A percentile compares a stretch with the other conserved stretches of the same genome.
These are phyloP conservation scores for Hoplostethus mediterraneus DNA, from an alignment of 2,797 vertebrate genomes.

Conservation along the genomic window DNA sequence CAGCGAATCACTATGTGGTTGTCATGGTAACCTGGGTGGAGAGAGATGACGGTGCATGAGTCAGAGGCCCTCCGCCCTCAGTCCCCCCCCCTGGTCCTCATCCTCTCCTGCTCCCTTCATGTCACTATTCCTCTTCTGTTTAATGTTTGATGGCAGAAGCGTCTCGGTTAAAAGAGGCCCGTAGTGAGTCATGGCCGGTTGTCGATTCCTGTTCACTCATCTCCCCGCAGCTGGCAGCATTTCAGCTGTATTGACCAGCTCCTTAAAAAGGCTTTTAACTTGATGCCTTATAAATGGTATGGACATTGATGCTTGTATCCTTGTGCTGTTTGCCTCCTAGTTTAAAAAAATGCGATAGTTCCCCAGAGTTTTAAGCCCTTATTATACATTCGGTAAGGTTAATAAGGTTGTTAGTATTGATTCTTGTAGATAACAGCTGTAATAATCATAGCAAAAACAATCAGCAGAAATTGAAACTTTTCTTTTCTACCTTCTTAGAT, in stretches of 20 bases:
- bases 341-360: constrained; percentile 18
- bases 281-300: constrained; percentile 49
- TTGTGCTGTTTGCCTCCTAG: not conserved
- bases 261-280: constrained; percentile 67
- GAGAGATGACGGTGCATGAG: constrained; percentile 59
- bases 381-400: too few species aligned
- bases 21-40: constrained; percentile 89
- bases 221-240: constrained; percentile 49
- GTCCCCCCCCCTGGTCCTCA: too few species aligned
- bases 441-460: not conserved
- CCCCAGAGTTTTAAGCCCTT: not conserved
- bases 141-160: constrained; percentile 65
- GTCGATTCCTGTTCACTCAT: constrained; percentile 41
- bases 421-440: not conserved
- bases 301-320: constrained; percentile 19
- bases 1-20: constrained; percentile 93
- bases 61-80: constrained; percentile 35
- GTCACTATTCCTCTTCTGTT: constrained; percentile 32
- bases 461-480: not conserved
- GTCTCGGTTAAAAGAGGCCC: constrained; percentile 66
- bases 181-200: constrained; percentile 38
- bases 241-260: constrained; percentile 55
- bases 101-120: not conserved
- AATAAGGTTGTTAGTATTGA: not conserved
- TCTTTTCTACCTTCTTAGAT: too few species aligned